phyloP scores from a whole-genome alignment of 2,888 invertebrate species.

The Drosophila monieri region DNA sequence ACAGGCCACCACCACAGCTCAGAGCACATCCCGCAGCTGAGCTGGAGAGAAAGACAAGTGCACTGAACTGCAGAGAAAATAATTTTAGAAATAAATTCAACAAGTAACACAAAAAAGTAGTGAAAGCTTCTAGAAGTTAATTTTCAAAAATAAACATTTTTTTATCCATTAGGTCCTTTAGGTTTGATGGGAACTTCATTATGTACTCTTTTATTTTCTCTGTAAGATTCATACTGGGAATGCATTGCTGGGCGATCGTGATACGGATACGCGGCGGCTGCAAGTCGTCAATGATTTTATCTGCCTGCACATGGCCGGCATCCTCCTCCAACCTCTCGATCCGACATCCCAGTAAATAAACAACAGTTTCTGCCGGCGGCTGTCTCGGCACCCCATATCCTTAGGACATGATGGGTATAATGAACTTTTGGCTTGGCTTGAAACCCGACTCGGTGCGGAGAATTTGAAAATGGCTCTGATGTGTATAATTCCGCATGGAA shows the following conservation, averaged over 20 bases:
- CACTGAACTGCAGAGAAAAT: conserved; percentile 1
- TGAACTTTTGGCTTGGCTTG: conserved; percentile 16
- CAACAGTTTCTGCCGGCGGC: conserved; percentile 35
- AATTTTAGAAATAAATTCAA: background rate
- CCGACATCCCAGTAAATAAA: conserved; percentile 35
- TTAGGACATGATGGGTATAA: conserved; percentile 28
- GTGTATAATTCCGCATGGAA: conserved; percentile 16
- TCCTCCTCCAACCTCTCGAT: conserved; percentile 14
- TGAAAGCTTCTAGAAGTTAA: background rate
- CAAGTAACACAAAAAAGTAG: no score
- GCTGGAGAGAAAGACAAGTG: conserved; percentile 33
- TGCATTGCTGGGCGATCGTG: conserved; percentile 39
- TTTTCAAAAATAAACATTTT: background rate
- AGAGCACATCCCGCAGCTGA: conserved; percentile 21
- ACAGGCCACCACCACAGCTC: conserved; percentile 51
- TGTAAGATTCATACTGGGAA: conserved; percentile 17
- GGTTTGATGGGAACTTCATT: background rate
- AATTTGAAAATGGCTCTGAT: conserved; percentile 21
- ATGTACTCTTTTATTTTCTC: background rate
- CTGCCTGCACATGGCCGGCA: conserved; percentile 53
- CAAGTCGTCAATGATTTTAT: conserved; percentile 65
- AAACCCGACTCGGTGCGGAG: conserved; percentile 13
- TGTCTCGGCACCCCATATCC: conserved; percentile 35
- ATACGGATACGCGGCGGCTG: conserved; percentile 43
- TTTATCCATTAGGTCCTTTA: background rate